Evolutionary conservation across 2,888 invertebrate species (phyloP), one percentile per base, ranked within the genome.

Genomic region (Morpho achilles): DNA sequence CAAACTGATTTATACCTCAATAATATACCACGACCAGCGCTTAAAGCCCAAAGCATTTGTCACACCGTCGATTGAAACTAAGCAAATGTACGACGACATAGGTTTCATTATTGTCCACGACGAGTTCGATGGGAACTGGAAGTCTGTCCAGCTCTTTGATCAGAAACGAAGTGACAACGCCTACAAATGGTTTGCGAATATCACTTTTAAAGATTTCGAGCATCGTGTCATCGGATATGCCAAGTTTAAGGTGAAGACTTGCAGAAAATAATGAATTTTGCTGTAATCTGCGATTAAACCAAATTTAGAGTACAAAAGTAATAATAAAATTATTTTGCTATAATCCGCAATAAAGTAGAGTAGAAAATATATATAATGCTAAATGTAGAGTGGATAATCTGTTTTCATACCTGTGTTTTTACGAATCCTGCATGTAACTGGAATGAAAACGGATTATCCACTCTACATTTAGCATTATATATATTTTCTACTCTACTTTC

Each of bases 71-170:
- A 66, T 74, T 0, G 63, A 60, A 0, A 69, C 79, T 0, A 76
- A 74, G 46, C 82, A 85, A 58, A 59, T 66, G 0, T 83, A 69
- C 56, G 85, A 87, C 45, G 86, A 87, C 53, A 71, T 86, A 1
- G 87, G 82, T 0, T 72, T 87, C 22, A 73, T 87, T 23, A 71
- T 87, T 0, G 74, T 79, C 0, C 65, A 52, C 2, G 60, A 63
- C 6, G 61, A 57, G 0, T 56, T 48, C 7, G 49, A 57, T 0
- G 66, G 60, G 0, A 16, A 10, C 0, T 86, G 83, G 82, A 5
- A 46, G 0, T 61, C 59, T 0, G 61, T 82, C 7, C 23, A 68
- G 7, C 40, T 74, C 0, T 71, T 71, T 23, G 61, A 67, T 0
- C 42, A 50, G 0, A 77, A 77, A 7, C 71, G 86, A 43, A 80